Conservation (phyloP, 2,797 vertebrate species). For the Thalassophryne amazonica region DNA sequence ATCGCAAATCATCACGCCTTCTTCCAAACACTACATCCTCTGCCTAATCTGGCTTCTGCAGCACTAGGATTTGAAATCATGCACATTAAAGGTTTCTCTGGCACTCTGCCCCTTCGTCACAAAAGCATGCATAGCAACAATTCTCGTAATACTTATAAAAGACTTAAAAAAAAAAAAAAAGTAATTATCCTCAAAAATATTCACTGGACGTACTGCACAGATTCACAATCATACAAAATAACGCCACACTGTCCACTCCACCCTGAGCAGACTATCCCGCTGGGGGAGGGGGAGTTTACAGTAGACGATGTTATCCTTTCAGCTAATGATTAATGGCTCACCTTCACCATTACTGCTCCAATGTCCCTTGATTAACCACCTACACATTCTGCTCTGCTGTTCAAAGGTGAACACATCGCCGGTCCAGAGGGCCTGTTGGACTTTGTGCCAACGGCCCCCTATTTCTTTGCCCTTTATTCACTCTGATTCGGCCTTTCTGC, state of each 20-base stretch:
- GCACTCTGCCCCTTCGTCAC: conserved; percentile 35
- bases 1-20: conserved; percentile 9
- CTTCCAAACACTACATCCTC: not conserved
- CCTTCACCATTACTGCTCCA: conserved; percentile 28
- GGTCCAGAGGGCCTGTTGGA: conserved; percentile 11
- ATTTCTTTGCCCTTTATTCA: conserved; percentile 5
- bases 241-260: conserved; percentile 10
- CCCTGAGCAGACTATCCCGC: conserved; percentile 15
- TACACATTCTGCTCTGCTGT: conserved; percentile 37
- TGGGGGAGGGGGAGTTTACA: conserved; percentile 24
- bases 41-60: conserved; percentile 31
- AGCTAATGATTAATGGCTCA: conserved; percentile 56
- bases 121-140: conserved; percentile 75
- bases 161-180: conserved; percentile 21
- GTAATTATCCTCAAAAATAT: conserved; percentile 63
- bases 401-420: conserved; percentile 13
- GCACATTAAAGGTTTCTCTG: conserved; percentile 47
- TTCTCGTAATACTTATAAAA: conserved; percentile 70
- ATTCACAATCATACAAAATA: conserved; percentile 54
- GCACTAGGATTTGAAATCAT: conserved; percentile 69
- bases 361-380: conserved; percentile 19
- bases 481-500: conserved; percentile 13
- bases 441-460: conserved; percentile 12
- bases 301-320: conserved; percentile 39
- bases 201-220: conserved; percentile 60